A percentile compares a stretch with the other conserved stretches of the same genome.
These are phyloP conservation scores for Ceratina japonica DNA, from an alignment of 1,140 invertebrate species.

Conservation along the genomic window DNA sequence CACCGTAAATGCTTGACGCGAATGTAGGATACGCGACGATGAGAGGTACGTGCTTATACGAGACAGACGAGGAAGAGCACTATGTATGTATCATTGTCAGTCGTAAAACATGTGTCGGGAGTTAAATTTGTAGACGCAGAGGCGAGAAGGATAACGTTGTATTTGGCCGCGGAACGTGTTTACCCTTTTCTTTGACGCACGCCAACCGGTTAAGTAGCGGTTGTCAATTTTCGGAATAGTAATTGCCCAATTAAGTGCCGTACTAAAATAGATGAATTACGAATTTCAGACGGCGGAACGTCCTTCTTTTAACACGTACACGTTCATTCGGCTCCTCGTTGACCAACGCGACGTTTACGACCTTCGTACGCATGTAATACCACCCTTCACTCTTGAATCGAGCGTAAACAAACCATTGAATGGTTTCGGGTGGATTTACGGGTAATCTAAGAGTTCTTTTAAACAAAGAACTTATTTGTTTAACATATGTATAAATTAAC, in stretches of 20 bases:
- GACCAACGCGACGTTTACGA: slow-evolving; percentile 5
- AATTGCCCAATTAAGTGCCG: slow-evolving; percentile 30
- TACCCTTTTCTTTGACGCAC: slow-evolving; percentile 33
- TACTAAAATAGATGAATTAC: slow-evolving; percentile 21
- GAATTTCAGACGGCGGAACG: slow-evolving; percentile 16
- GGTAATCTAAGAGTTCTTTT: too few relatives aligned
- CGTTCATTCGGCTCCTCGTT: neutral
- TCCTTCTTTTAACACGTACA: slow-evolving; percentile 5
- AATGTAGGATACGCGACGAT: slow-evolving; percentile 13
- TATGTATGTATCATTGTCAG: slow-evolving; percentile 50
- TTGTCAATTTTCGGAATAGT: slow-evolving; percentile 18
- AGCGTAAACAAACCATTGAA: neutral
- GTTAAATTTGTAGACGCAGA: slow-evolving; percentile 72
- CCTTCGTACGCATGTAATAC: neutral
- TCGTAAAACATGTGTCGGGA: slow-evolving; percentile 62
- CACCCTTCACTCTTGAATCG: neutral
- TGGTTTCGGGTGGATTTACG: too few relatives aligned
- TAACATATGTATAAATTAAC: too few relatives aligned
- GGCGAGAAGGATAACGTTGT: slow-evolving; percentile 27
- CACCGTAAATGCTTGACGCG: slow-evolving; percentile 53
- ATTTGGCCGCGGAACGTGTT: slow-evolving; percentile 1
- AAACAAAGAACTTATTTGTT: too few relatives aligned
- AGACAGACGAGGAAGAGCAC: slow-evolving; percentile 53
- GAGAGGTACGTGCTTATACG: slow-evolving; percentile 12
- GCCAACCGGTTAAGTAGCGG: slow-evolving; percentile 20